Evolutionary conservation across 2,797 vertebrate genomes (phyloP).

Genomic region (Ataeniobius toweri): DNA sequence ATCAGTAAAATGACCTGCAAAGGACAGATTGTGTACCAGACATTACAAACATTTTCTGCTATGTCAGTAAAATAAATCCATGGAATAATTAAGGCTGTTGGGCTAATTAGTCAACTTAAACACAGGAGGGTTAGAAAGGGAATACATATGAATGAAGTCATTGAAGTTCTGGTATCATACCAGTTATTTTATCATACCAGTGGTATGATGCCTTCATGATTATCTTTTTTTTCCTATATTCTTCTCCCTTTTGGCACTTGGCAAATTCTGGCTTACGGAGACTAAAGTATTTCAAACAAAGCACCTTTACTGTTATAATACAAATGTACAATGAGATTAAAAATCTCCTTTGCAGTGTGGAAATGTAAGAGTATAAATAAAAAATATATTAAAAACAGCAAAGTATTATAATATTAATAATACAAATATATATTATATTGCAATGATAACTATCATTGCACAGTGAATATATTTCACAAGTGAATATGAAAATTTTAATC

Average conservation of each 20-base stretch:
- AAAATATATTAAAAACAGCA: no score
- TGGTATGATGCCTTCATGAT: constrained; percentile 18
- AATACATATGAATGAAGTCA: constrained; percentile 12
- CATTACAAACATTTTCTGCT: constrained; percentile 1
- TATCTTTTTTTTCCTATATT: constrained; percentile 32
- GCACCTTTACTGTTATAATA: no score
- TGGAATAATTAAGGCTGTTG: constrained; percentile 5
- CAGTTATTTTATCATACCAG: no score
- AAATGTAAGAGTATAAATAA: no score
- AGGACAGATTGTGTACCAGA: background rate
- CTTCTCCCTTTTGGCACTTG: constrained; percentile 25
- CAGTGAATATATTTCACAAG: no score
- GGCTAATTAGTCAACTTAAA: background rate
- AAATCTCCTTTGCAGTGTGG: no score
- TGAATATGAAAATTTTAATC: constrained; percentile 6
- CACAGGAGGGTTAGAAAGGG: background rate
- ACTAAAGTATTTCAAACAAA: constrained; percentile 26
- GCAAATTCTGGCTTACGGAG: constrained; percentile 53
- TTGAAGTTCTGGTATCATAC: background rate
- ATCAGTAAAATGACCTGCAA: background rate
- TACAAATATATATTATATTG: no score
- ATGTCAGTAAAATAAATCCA: background rate
- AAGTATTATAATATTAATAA: no score
- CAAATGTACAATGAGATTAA: no score
- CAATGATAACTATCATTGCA: no score